Evolutionary conservation across 2,113 vertebrate species (phyloP).

Genomic region (Cercopithecus mona): DNA sequence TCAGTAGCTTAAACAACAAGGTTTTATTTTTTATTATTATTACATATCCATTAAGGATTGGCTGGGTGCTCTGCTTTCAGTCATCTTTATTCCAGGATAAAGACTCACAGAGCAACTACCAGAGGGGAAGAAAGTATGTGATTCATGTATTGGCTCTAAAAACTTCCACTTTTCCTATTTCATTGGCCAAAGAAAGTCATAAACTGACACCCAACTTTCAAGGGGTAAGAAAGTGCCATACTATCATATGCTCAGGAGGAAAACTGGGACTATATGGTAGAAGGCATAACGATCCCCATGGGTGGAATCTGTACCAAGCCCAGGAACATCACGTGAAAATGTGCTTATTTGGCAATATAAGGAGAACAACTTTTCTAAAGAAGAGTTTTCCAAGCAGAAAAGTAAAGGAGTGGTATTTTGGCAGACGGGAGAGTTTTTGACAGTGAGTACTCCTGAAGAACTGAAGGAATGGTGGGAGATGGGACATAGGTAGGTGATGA

Average conservation of each 20-base stretch:
- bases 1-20: not conserved
- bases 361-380: not conserved
- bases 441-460: not conserved
- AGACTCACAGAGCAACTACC: not conserved
- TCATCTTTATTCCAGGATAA: constrained; percentile 39
- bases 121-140: not conserved
- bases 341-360: not conserved
- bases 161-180: constrained; percentile 15
- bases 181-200: not conserved
- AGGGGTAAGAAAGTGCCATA: not conserved
- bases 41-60: not conserved
- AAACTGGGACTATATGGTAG: not conserved
- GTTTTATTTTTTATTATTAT: constrained; percentile 41
- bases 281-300: not conserved
- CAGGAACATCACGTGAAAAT: not conserved
- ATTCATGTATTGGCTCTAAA: not conserved
- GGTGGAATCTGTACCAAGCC: not conserved
- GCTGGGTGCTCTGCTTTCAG: not conserved
- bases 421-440: constrained; percentile 10
- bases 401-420: constrained; percentile 9
- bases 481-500: not conserved
- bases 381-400: not conserved
- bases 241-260: not conserved
- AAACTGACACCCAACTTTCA: not conserved
- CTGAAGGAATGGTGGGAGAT: not conserved